phyloP scores from a whole-genome alignment of 2,888 invertebrate species.

The Drosophila subsilvestris region DNA sequence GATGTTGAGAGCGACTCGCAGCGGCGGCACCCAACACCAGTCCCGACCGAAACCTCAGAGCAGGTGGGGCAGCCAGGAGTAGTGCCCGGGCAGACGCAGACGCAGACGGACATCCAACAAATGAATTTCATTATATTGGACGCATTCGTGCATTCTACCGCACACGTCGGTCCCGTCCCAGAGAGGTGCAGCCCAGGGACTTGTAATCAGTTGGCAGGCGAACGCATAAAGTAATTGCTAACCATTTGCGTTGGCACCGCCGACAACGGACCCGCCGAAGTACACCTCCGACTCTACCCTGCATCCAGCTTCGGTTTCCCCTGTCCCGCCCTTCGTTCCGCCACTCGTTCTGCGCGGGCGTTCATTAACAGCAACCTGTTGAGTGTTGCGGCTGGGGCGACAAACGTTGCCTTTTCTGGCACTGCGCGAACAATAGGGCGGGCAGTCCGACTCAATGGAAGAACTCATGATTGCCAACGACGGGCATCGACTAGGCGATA shows the following conservation, averaged over 20 bases:
- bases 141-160: slow-evolving; percentile 77
- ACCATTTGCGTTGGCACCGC: slow-evolving; percentile 78
- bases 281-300: slow-evolving; percentile 5
- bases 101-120: slow-evolving; percentile 56
- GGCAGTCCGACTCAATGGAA: background rate
- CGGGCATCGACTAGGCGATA: background rate
- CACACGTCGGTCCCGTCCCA: slow-evolving; percentile 55
- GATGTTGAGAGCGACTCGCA: slow-evolving; percentile 31
- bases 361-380: slow-evolving; percentile 78
- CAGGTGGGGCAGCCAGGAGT: slow-evolving; percentile 21
- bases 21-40: slow-evolving; percentile 24
- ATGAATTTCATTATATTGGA: slow-evolving; percentile 78
- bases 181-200: slow-evolving; percentile 70
- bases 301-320: background rate
- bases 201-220: slow-evolving; percentile 78
- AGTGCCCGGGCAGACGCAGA: background rate
- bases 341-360: slow-evolving; percentile 62
- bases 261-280: slow-evolving; percentile 34
- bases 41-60: background rate
- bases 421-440: slow-evolving; percentile 9
- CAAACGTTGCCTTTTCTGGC: slow-evolving; percentile 75
- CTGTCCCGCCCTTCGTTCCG: background rate
- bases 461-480: background rate
- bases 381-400: slow-evolving; percentile 70
- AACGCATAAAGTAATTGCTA: slow-evolving; percentile 78